These are phyloP conservation scores for Halocaridina rubra DNA, from an alignment of 2,888 invertebrate genomes.

Conservation along the genomic window DNA sequence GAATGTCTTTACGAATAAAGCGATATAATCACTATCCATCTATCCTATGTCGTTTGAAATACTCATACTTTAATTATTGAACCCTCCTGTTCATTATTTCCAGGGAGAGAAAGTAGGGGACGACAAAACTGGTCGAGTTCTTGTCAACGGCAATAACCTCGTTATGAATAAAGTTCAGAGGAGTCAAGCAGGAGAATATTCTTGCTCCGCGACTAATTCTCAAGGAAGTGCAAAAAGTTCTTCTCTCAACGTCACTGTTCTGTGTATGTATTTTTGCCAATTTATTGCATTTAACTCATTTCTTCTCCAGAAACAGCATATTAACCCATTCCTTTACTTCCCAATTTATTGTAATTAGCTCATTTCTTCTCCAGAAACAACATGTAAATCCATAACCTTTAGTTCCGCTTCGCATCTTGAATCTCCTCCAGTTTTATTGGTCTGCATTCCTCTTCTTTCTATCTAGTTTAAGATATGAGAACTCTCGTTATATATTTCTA, in stretches of 20 bases:
- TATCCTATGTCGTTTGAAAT: too few relatives aligned
- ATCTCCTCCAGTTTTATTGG: too few relatives aligned
- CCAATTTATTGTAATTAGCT: not conserved
- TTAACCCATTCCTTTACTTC: not conserved
- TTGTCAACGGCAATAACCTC: constrained; percentile 46
- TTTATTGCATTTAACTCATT: not conserved
- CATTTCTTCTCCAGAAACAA: not conserved
- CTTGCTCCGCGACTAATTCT: constrained; percentile 49
- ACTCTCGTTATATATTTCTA: too few relatives aligned
- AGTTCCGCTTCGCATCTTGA: not conserved
- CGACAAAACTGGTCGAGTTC: not conserved
- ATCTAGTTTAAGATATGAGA: too few relatives aligned
- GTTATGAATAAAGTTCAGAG: constrained; percentile 39
- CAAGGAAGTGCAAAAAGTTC: constrained; percentile 48
- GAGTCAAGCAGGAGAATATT: constrained; percentile 51
- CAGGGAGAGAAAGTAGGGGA: constrained; percentile 36
- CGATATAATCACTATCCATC: too few relatives aligned
- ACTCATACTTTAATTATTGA: too few relatives aligned
- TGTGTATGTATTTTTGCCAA: constrained; percentile 45
- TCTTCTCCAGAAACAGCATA: not conserved
- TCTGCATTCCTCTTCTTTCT: too few relatives aligned
- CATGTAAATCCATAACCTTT: not conserved
- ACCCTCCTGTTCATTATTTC: too few relatives aligned
- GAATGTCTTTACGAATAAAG: too few relatives aligned
- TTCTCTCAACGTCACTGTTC: constrained; percentile 55